phyloP scores from a whole-genome alignment of 1,140 invertebrate species.

The Papilio xuthus region DNA sequence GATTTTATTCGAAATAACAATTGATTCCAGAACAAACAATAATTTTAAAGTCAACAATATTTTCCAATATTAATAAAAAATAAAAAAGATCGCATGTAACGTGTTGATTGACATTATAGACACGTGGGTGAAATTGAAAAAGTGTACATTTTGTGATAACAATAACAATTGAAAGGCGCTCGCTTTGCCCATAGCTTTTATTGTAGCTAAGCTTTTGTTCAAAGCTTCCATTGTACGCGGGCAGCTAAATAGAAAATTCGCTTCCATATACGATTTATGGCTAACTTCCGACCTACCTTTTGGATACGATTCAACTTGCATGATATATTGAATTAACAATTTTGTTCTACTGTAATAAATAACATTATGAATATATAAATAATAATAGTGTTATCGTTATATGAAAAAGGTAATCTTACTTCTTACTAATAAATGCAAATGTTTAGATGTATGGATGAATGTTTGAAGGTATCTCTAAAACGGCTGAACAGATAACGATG shows the following conservation, averaged over 20 bases:
- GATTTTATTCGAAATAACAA: too few relatives aligned
- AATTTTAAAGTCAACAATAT: too few relatives aligned
- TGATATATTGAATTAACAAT: slow-evolving; percentile 6
- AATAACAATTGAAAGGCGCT: slow-evolving; percentile 12
- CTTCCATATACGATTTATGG: slow-evolving; percentile 29
- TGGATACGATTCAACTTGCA: slow-evolving; percentile 16
- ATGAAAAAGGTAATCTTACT: not conserved
- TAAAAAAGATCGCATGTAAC: not conserved
- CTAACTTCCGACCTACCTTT: slow-evolving; percentile 16
- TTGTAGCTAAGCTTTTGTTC: slow-evolving; percentile 26
- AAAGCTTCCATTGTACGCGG: slow-evolving; percentile 2
- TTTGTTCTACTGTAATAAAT: slow-evolving; percentile 3
- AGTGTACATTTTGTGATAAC: slow-evolving; percentile 9
- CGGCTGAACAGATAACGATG: too few relatives aligned
- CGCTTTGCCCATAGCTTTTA: slow-evolving; percentile 22
- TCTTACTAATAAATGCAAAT: too few relatives aligned
- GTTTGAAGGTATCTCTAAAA: too few relatives aligned
- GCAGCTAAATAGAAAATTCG: slow-evolving; percentile 29
- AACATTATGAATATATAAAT: not conserved
- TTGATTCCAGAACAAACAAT: too few relatives aligned
- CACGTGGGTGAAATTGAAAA: slow-evolving; percentile 14
- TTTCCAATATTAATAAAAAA: too few relatives aligned
- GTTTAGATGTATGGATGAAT: too few relatives aligned
- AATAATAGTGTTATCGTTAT: not conserved
- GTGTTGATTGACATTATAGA: not conserved